Percentiles rank a stretch among this genome's conserved stretches.
Evolutionary conservation across 2,113 vertebrate genomes (phyloP).

Genomic region (Pelmatolapia mariae): DNA sequence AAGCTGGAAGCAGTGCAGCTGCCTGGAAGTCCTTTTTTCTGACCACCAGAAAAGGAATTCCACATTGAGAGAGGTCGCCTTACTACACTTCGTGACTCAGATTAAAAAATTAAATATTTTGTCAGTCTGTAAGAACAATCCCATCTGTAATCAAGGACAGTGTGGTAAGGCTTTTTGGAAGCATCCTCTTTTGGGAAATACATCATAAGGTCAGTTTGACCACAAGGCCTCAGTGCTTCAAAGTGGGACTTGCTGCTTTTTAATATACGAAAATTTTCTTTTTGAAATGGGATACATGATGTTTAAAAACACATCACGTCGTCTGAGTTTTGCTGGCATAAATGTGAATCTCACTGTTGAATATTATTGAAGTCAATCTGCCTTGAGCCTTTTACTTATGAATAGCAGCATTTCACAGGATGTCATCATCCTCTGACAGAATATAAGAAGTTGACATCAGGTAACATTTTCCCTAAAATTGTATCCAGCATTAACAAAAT

Average conservation of each 20-base stretch:
- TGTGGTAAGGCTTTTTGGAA: background rate
- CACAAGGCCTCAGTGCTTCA: background rate
- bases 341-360: slow-evolving; percentile 11
- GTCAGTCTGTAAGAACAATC: background rate
- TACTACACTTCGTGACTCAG: background rate
- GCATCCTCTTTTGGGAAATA: background rate
- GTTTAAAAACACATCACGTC: slow-evolving; percentile 22
- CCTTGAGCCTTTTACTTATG: slow-evolving; percentile 35
- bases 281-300: background rate
- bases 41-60: background rate
- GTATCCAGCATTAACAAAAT: background rate
- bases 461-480: background rate
- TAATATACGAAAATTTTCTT: background rate
- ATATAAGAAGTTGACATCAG: slow-evolving; percentile 3
- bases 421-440: slow-evolving; percentile 51
- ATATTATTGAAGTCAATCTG: slow-evolving; percentile 17
- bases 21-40: background rate
- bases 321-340: slow-evolving; percentile 2
- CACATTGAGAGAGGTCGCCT: background rate
- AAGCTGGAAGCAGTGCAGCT: background rate
- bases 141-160: too few relatives aligned
- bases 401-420: slow-evolving; percentile 43
- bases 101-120: background rate
- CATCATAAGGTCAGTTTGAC: background rate
- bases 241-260: background rate